phyloP scores from a whole-genome alignment of 2,113 vertebrate species.

The Thamnaconus septentrionalis region DNA sequence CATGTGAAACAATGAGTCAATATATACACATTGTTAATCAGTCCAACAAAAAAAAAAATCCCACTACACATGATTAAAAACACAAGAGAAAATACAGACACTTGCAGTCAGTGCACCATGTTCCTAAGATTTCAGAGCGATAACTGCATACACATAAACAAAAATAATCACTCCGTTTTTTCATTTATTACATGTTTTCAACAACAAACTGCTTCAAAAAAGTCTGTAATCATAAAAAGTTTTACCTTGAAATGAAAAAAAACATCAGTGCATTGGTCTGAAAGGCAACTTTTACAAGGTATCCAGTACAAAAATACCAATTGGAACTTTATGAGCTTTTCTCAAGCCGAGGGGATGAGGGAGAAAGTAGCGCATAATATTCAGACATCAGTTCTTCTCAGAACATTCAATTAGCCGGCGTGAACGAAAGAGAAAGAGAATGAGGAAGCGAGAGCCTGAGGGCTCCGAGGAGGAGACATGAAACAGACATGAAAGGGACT shows the following conservation, averaged over 20 bases:
- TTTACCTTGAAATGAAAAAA: constrained; percentile 12
- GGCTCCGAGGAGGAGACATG: constrained; percentile 55
- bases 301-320: constrained; percentile 1
- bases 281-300: constrained; percentile 4
- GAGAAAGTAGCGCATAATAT: constrained; percentile 45
- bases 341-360: constrained; percentile 4
- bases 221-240: too few relatives aligned
- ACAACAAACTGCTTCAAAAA: too few relatives aligned
- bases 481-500: constrained; percentile 65
- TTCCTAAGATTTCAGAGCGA: too few relatives aligned
- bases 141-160: too few relatives aligned
- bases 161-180: not conserved
- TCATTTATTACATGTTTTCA: not conserved
- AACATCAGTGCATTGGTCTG: constrained; percentile 24
- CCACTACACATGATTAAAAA: too few relatives aligned
- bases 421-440: constrained; percentile 61
- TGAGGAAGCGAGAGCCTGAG: constrained; percentile 48
- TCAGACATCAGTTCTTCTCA: constrained; percentile 69
- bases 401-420: constrained; percentile 75
- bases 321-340: not conserved
- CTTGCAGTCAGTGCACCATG: too few relatives aligned
- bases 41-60: too few relatives aligned
- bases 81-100: too few relatives aligned
- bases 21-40: too few relatives aligned
- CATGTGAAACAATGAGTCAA: too few relatives aligned